phyloP scores from a whole-genome alignment of 2,113 vertebrate genomes.

The Vanacampus margaritifer region DNA sequence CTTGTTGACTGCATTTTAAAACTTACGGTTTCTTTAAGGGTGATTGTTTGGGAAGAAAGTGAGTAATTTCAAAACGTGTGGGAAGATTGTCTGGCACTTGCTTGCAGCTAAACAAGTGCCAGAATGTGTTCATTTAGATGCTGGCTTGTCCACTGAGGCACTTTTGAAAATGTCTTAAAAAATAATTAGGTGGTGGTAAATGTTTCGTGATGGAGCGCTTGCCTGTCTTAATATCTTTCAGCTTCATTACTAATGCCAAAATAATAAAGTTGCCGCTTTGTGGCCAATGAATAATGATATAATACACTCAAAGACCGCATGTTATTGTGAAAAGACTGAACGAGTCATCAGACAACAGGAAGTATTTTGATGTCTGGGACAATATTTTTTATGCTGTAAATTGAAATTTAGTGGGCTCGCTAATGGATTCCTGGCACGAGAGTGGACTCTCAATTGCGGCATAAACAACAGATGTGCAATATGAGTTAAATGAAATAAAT shows the following conservation, averaged over 20 bases:
- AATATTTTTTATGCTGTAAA: slow-evolving; percentile 17
- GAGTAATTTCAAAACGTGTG: slow-evolving; percentile 1
- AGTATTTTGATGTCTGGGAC: slow-evolving; percentile 16
- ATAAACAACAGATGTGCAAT: slow-evolving; percentile 43
- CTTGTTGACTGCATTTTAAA: background rate
- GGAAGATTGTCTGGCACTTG: slow-evolving; percentile 53
- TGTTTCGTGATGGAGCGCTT: slow-evolving; percentile 49
- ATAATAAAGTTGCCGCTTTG: slow-evolving; percentile 36
- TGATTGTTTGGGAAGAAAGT: too few relatives aligned
- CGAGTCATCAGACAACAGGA: slow-evolving; percentile 2
- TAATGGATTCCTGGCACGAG: slow-evolving; percentile 12
- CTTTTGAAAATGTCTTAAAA: slow-evolving; percentile 49
- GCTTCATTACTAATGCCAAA: slow-evolving; percentile 30
- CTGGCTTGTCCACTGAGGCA: slow-evolving; percentile 49
- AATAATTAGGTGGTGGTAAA: slow-evolving; percentile 63
- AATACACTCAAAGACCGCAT: background rate
- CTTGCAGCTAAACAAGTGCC: background rate
- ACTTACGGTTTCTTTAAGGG: background rate
- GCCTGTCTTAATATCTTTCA: slow-evolving; percentile 42
- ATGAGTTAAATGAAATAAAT: slow-evolving; percentile 27
- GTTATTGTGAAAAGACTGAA: slow-evolving; percentile 9
- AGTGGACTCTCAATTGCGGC: slow-evolving; percentile 16
- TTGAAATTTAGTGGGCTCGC: slow-evolving; percentile 10
- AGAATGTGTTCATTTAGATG: slow-evolving; percentile 37
- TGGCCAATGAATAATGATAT: slow-evolving; percentile 26